Base-by-base conservation (phyloP, 2,113 vertebrate species). In the Proteles cristata region DNA sequence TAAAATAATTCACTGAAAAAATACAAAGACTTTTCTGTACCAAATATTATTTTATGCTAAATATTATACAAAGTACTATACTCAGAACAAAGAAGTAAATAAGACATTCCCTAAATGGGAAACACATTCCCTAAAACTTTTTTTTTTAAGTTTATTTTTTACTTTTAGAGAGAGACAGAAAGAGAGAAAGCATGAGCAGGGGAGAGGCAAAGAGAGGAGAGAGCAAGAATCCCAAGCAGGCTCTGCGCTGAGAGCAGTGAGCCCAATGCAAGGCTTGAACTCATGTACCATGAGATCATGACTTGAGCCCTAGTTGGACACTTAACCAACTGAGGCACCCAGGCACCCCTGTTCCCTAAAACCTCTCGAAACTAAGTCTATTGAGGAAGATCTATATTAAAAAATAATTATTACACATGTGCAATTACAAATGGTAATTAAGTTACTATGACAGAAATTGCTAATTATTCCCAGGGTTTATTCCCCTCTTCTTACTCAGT, bases 1-100 rank as follows among this genome's bases (percentile, higher is more conserved):
- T 83, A 94, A 95, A 96, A 94, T 95, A 90, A 93, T 63, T 91
- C 35, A 84, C 69, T 96, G 43, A 77, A 94, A 68, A 83, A 91
- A 90, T 66, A 50, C 4, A 93, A 96, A 69, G 90, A n/a, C 23
- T 39, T 86, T 95, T 76, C 80, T 86, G 48, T 93, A 68, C 50
- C 88, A 80, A 93, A 82, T 45, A 82, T 21, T 93, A 74, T 63
- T 73, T n/a, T 89, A 82, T 76, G 31, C 58, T 95, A 86, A 90
- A 95, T 76, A 92, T 25, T 69, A 88, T 7, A 50, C 21, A 79
- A 93, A 93, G 39, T 80, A 94, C 50, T 74, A 87, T 85, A 93
- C 53, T 90, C 76, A 11, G 19, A 94, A 90, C 83, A 92, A 85
- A 94, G 69, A 93, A 76, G 39, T 35, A 92, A 94, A 71, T 74